These are phyloP conservation scores for Eueremaeus valkanovi DNA, from an alignment of 2,888 invertebrate species.

Conservation along the genomic window DNA sequence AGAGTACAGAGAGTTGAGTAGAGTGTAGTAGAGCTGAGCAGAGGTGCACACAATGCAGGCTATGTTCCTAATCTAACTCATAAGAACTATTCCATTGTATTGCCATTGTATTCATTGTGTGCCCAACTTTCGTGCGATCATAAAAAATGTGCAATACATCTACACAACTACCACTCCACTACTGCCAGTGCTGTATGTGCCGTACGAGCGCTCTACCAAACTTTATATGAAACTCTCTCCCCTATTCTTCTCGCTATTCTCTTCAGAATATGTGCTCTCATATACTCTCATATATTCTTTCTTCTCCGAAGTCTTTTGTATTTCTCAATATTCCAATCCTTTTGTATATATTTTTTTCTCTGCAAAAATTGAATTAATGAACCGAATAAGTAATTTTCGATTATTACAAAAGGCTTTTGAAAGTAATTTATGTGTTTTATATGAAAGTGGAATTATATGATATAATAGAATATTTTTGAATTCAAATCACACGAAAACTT, in stretches of 20 bases:
- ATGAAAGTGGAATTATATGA: background rate
- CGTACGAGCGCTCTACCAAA: too few species aligned
- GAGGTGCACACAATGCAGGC: constrained; percentile 19
- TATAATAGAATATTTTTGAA: background rate
- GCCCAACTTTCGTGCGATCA: constrained; percentile 17
- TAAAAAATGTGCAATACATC: constrained; percentile 12
- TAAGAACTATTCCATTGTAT: constrained; percentile 23
- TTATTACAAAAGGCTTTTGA: constrained; percentile 2
- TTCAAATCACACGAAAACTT: background rate
- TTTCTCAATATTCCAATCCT: constrained; percentile 20
- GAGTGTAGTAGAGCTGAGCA: background rate
- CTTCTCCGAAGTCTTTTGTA: background rate
- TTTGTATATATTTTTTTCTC: constrained; percentile 6
- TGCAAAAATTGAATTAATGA: constrained; percentile 18
- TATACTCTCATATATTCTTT: constrained; percentile 25
- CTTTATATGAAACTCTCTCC: background rate
- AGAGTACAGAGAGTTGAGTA: background rate
- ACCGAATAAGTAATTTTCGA: constrained; percentile 29
- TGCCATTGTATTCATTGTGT: constrained; percentile 10
- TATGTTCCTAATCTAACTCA: constrained; percentile 31
- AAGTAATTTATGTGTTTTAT: constrained; percentile 11
- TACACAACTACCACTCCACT: background rate
- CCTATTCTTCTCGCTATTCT: background rate
- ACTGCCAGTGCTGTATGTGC: too few species aligned
- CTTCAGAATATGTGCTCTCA: background rate